Evolutionary conservation across 1,140 invertebrate species (phyloP).

Genomic region (Macrobrachium nipponense): DNA sequence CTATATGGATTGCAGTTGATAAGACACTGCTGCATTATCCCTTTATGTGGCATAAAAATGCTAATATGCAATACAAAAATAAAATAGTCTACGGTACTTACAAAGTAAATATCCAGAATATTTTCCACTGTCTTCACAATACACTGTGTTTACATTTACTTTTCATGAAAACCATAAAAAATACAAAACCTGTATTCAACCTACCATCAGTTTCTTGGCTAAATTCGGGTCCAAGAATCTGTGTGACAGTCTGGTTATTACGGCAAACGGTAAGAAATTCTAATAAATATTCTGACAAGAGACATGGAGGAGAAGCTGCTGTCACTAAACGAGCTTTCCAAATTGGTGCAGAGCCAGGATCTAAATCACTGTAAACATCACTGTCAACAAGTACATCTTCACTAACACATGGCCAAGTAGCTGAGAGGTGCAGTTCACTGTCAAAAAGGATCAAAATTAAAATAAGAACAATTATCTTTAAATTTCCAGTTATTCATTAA

Average conservation of each 20-base stretch:
- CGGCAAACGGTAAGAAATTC: conserved; percentile 68
- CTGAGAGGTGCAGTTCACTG: conserved; percentile 81
- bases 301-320: conserved; percentile 68
- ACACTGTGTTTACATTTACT: no score
- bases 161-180: no score
- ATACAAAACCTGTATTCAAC: background rate
- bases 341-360: conserved; percentile 84
- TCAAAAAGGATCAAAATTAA: background rate
- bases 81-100: no score
- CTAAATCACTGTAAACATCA: conserved; percentile 87
- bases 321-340: conserved; percentile 74
- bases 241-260: conserved; percentile 68
- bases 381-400: conserved; percentile 91
- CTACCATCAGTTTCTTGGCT: conserved; percentile 62
- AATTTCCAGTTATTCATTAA: no score
- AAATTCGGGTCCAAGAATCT: conserved; percentile 68
- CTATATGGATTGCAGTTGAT: no score
- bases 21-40: no score
- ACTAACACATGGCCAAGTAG: conserved; percentile 88
- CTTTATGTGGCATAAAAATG: no score
- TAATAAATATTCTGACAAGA: conserved; percentile 69
- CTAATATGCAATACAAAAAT: no score
- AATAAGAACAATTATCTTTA: no score
- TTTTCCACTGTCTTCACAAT: no score
- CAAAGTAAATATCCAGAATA: no score